Conservation (phyloP, 2,797 vertebrate species). For the Anolis apletophallus region DNA sequence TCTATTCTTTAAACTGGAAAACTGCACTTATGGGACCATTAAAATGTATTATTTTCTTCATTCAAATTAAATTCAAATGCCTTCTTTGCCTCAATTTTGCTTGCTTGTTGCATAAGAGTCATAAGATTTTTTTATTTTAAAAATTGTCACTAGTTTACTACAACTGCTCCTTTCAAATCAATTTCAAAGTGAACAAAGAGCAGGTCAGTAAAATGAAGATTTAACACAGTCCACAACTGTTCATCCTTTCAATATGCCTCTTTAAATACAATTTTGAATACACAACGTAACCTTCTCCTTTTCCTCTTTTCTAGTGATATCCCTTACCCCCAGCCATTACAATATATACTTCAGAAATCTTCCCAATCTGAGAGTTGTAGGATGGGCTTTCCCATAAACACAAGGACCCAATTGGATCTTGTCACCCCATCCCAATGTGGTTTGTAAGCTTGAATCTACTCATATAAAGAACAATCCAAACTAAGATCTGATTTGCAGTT, state of each 20-base stretch:
- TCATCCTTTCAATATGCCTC: not conserved
- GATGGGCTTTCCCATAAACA: too few relatives aligned
- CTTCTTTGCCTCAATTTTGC: not conserved
- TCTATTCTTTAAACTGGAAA: conserved; percentile 1
- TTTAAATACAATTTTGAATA: not conserved
- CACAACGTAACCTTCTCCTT: too few relatives aligned
- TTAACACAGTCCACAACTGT: not conserved
- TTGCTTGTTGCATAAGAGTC: not conserved
- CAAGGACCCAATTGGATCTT: too few relatives aligned
- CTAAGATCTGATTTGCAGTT: not conserved
- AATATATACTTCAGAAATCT: too few relatives aligned
- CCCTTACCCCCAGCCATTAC: too few relatives aligned
- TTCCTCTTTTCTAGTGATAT: too few relatives aligned
- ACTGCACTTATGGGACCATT: not conserved
- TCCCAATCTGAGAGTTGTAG: too few relatives aligned
- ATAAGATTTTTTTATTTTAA: not conserved
- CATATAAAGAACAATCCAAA: not conserved
- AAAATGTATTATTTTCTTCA: not conserved
- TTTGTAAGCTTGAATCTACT: not conserved
- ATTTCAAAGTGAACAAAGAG: not conserved
- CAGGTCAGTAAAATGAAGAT: not conserved
- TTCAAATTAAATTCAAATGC: not conserved
- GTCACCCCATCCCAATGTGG: too few relatives aligned
- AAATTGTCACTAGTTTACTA: not conserved
- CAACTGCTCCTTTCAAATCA: not conserved